A percentile compares a stretch with the other conserved stretches of the same genome.
Conservation (phyloP, 1,140 invertebrate species). For the Calliopsis andreniformis region DNA sequence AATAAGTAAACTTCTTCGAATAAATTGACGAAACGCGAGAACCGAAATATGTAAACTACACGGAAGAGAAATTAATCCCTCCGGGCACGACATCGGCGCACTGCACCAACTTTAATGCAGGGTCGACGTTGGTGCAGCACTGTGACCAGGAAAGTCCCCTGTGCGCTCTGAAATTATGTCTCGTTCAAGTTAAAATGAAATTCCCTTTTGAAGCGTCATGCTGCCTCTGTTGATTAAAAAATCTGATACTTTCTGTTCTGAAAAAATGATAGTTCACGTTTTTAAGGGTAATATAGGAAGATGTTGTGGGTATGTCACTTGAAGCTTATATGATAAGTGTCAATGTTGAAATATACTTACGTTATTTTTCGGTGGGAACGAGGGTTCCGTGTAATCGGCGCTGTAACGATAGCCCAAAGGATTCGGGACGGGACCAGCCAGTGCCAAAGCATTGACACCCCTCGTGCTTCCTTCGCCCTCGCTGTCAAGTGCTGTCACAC, state of each 20-base stretch:
- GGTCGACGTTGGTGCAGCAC: neutral
- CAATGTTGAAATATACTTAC: no score
- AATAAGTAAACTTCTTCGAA: neutral
- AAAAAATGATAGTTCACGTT: no score
- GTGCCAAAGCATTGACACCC: constrained; percentile 85
- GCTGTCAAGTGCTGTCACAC: constrained; percentile 83
- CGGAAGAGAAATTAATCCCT: constrained; percentile 27
- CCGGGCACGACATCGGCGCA: neutral
- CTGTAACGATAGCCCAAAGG: constrained; percentile 90
- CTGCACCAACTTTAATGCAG: constrained; percentile 10
- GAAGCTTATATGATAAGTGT: no score
- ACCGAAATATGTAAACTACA: neutral
- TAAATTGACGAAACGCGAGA: neutral
- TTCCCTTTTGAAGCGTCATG: no score
- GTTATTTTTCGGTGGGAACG: constrained; percentile 87
- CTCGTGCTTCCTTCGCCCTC: constrained; percentile 80
- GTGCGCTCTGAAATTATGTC: neutral
- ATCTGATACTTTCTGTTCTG: no score
- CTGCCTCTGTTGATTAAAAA: no score
- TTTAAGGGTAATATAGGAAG: no score
- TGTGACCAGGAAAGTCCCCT: neutral
- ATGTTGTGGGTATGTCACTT: no score
- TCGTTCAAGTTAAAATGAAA: constrained; percentile 4
- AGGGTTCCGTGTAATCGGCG: constrained; percentile 92
- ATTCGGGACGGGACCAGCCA: constrained; percentile 89